Base-by-base conservation (phyloP, 2,797 vertebrate genomes). In the Syndactyla subalaris region DNA sequence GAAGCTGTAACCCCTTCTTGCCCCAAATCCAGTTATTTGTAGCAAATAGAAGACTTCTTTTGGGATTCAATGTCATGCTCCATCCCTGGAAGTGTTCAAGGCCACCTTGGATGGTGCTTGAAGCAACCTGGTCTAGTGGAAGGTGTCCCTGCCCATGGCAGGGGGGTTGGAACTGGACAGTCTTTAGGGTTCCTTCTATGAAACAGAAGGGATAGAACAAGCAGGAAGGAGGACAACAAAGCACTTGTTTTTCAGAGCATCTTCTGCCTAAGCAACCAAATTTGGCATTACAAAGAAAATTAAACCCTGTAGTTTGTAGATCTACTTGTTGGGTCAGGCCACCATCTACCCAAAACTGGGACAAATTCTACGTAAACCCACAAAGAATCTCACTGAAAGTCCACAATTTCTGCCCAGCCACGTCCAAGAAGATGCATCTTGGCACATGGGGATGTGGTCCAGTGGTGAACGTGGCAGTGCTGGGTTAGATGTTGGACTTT, bases 101-200 rank as follows among this genome's bases (percentile, higher is more conserved):
- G 21, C 7, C 72, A 65, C 14, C 29, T 1, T 77, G 58, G 72
- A 57, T 0, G 0, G 7, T 2, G 39, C 14, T 34, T 46, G 26
- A 45, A 72, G 21, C 22, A 78, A 1, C 2, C 12, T 48, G 39
- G 30, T 15, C 14, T 23, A 46, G 30, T 6, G 7, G 12, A 20
- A 66, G 8, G 39, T 39, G 38, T 27, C 72, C 17, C 38, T 46
- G 58, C 9, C 14, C 12, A 4, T 4, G 14, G 65, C 9, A n/a
- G 13, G 3, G 29, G 6, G 17, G 24, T 30, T 16, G 5, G 38
- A 52, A 39, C 29, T 39, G 11, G 22, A 23, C 7, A 14, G 24
- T 3, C 12, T 46, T 65, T 20, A 19, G 14, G 14, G 4, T 41
- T n/a, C 8, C 38, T 36, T 72, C 39, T 66, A 12, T 0, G 0